These are phyloP conservation scores for Protobothrops mucrosquamatus DNA, from an alignment of 2,113 vertebrate species.

Conservation along the genomic window DNA sequence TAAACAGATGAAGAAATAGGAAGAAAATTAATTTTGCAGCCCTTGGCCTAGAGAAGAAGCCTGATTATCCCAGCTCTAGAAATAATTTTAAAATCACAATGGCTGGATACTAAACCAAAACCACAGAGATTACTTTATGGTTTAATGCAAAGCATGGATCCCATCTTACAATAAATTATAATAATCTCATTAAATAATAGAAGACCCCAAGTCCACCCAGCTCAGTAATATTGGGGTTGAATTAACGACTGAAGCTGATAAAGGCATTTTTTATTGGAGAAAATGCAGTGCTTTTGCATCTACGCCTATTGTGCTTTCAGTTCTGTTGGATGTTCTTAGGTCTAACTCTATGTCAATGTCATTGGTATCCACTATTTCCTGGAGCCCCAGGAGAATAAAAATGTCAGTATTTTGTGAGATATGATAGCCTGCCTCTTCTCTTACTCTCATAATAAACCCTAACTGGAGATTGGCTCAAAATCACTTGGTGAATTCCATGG, in stretches of 20 bases:
- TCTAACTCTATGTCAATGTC: no score
- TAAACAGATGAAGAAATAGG: background rate
- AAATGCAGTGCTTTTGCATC: background rate
- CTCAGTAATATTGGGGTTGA: background rate
- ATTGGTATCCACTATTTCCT: background rate
- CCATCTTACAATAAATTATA: background rate
- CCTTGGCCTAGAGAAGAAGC: background rate
- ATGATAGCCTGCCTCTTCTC: background rate
- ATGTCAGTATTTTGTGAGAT: background rate
- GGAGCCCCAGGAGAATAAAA: background rate
- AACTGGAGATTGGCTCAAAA: background rate
- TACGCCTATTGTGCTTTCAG: no score
- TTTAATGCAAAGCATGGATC: background rate
- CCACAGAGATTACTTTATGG: background rate
- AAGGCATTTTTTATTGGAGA: background rate
- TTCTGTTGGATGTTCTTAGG: background rate
- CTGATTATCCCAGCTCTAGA: background rate
- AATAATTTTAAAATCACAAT: background rate
- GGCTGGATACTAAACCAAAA: background rate
- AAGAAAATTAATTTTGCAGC: background rate
- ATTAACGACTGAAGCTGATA: background rate
- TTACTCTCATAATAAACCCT: background rate
- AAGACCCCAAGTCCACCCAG: background rate
- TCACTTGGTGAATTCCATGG: background rate
- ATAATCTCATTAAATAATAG: background rate